Evolutionary conservation across 1,140 invertebrate species (phyloP).

Genomic region (Globodera rostochiensis): DNA sequence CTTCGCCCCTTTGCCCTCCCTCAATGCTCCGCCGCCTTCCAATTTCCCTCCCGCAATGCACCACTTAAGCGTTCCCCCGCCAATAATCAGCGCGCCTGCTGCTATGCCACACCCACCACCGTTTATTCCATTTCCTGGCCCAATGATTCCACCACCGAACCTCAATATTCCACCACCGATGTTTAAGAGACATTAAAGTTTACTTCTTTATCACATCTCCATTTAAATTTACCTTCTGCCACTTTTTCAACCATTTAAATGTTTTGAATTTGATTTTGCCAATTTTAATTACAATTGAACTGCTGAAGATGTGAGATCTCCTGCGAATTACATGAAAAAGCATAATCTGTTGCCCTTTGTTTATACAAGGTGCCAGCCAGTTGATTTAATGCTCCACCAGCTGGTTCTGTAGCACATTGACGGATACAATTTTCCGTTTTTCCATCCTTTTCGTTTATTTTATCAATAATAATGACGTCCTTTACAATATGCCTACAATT

Average conservation of each 20-base stretch:
- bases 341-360: too few species aligned
- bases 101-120: background rate
- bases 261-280: background rate
- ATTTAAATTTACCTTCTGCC: background rate
- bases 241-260: background rate
- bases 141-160: conserved; percentile 32
- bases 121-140: conserved; percentile 20
- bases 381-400: background rate
- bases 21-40: conserved; percentile 22
- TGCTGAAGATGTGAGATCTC: background rate
- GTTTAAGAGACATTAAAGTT: conserved; percentile 21
- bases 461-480: too few species aligned
- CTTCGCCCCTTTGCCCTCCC: conserved; percentile 27
- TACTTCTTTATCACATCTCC: background rate
- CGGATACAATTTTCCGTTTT: background rate
- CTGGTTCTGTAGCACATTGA: background rate
- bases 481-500: too few species aligned
- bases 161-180: conserved; percentile 34
- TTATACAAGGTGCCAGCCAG: too few species aligned
- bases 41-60: background rate
- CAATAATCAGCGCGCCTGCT: conserved; percentile 3
- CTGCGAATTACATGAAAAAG: background rate
- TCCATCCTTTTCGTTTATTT: background rate
- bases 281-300: background rate
- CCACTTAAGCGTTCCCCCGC: conserved; percentile 24